These are phyloP conservation scores for Pluvianellus socialis DNA, from an alignment of 2,113 vertebrate species.

Conservation along the genomic window DNA sequence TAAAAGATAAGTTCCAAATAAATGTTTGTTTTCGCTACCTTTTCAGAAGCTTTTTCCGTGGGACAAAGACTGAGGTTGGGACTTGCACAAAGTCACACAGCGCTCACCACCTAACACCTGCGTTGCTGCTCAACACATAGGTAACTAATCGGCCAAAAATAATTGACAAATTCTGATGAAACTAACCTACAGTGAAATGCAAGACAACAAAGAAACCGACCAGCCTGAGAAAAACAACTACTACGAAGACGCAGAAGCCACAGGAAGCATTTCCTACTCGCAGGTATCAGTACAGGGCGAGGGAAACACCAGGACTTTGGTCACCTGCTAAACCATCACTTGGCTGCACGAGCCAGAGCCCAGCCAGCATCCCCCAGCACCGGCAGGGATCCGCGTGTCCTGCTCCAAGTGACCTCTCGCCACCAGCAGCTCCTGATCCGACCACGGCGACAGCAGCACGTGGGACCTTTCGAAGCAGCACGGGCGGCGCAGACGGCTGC, in stretches of 20 bases:
- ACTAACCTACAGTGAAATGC: neutral
- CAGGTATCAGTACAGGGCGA: neutral
- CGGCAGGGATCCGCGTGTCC: neutral
- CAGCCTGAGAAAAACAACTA: neutral
- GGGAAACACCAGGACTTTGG: neutral
- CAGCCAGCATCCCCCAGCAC: neutral
- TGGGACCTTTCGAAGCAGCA: neutral
- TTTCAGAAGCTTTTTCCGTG: neutral
- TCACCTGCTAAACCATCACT: neutral
- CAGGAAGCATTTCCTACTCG: neutral
- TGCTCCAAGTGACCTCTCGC: neutral
- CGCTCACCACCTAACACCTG: neutral
- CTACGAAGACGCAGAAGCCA: neutral
- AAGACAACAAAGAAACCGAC: neutral
- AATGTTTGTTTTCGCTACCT: neutral
- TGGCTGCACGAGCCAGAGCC: neutral
- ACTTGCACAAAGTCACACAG: neutral
- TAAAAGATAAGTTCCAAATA: neutral
- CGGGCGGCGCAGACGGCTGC: neutral
- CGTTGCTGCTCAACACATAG: fast-evolving
- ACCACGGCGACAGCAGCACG: neutral
- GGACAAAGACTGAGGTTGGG: neutral
- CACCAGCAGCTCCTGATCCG: neutral
- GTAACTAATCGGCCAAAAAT: neutral
- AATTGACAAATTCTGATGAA: neutral